These are phyloP conservation scores for Oceanites oceanicus DNA, from an alignment of 2,113 vertebrate species.

Conservation along the genomic window DNA sequence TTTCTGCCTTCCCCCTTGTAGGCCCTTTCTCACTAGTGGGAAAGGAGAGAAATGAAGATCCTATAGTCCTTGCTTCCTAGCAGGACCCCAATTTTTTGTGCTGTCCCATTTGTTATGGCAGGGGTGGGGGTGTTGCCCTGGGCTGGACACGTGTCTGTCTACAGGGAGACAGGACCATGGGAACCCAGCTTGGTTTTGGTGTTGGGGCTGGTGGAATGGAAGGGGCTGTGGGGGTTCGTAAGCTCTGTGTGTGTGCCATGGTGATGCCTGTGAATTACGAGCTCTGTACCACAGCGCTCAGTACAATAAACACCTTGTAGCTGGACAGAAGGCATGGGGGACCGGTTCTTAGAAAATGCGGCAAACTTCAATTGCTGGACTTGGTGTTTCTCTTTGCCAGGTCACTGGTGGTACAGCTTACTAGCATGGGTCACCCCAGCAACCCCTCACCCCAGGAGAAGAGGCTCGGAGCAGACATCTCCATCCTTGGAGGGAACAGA, in stretches of 20 bases:
- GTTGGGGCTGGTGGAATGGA: not conserved
- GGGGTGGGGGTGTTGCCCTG: not conserved
- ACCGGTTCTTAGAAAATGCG: not conserved
- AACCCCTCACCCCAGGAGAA: constrained; percentile 51
- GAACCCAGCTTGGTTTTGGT: not conserved
- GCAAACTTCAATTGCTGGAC: not conserved
- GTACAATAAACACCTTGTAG: not conserved
- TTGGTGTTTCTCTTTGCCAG: constrained; percentile 46
- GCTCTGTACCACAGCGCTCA: not conserved
- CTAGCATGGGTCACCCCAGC: constrained; percentile 40
- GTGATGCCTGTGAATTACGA: not conserved
- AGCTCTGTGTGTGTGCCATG: not conserved
- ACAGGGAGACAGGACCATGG: not conserved
- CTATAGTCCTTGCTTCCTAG: not conserved
- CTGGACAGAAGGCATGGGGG: not conserved
- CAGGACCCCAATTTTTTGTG: not conserved
- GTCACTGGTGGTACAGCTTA: constrained; percentile 73
- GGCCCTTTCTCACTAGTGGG: not conserved
- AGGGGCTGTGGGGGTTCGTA: not conserved
- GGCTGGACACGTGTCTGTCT: not conserved
- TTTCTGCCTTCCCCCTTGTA: not conserved
- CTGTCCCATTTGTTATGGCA: not conserved
- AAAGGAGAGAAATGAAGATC: not conserved
- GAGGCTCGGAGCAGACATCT: constrained; percentile 76
- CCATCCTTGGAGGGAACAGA: constrained; percentile 81